These are phyloP conservation scores for Hydropsyche tenuis DNA, from an alignment of 1,140 invertebrate genomes.

Conservation along the genomic window DNA sequence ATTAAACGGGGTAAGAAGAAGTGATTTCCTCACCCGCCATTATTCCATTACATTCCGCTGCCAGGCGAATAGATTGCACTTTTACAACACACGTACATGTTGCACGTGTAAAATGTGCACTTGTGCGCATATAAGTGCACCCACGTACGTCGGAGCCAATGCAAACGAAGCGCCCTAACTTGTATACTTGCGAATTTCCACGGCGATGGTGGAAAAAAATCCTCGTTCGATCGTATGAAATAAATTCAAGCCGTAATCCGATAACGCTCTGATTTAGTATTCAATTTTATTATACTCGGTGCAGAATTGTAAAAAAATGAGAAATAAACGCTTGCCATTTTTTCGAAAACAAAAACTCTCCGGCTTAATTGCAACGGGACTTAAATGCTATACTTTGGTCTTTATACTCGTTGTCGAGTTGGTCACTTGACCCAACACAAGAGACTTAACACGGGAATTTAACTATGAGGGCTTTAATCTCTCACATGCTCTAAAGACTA, in stretches of 20 bases:
- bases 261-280: neutral
- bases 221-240: neutral
- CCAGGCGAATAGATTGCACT: slow-evolving; percentile 40
- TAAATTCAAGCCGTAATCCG: slow-evolving; percentile 3
- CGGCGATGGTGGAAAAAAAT: neutral
- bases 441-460: neutral
- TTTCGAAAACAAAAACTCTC: too few relatives aligned
- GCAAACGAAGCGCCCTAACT: neutral
- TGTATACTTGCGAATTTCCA: slow-evolving; percentile 7
- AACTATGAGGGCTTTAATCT: slow-evolving; percentile 23
- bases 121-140: neutral
- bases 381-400: neutral
- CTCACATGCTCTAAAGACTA: slow-evolving; percentile 5
- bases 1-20: slow-evolving; percentile 44
- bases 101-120: neutral
- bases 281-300: too few relatives aligned
- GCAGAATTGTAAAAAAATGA: too few relatives aligned
- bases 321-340: too few relatives aligned
- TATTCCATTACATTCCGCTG: slow-evolving; percentile 46
- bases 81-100: slow-evolving; percentile 4
- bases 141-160: neutral
- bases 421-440: slow-evolving; percentile 17
- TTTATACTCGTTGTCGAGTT: slow-evolving; percentile 4
- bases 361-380: neutral
- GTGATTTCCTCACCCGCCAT: slow-evolving; percentile 43